phyloP scores from a whole-genome alignment of 2,888 invertebrate genomes.

The Heliconius erato region DNA sequence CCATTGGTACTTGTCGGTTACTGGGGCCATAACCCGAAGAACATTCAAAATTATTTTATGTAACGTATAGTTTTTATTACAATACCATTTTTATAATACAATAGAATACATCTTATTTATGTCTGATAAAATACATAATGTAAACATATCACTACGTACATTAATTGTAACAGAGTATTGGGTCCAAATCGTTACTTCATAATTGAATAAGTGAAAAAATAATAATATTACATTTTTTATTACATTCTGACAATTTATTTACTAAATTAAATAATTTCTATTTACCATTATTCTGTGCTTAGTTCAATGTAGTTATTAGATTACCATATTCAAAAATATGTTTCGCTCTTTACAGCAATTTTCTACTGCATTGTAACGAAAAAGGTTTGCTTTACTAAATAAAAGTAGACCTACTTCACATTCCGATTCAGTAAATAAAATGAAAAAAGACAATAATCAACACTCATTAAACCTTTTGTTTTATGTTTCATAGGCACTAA shows the following conservation, averaged over 20 bases:
- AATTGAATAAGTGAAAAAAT: neutral
- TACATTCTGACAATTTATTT: neutral
- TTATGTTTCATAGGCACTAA: slow-evolving; percentile 68
- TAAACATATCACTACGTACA: too few species aligned
- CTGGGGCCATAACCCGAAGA: too few species aligned
- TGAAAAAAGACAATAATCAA: neutral
- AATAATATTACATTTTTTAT: neutral
- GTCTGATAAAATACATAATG: too few species aligned
- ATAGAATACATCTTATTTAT: too few species aligned
- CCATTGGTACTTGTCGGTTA: too few species aligned
- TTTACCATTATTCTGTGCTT: neutral
- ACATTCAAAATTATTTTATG: too few species aligned
- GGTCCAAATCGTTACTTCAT: neutral
- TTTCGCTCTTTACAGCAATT: neutral
- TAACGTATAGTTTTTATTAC: neutral
- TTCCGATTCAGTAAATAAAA: neutral
- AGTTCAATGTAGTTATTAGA: neutral
- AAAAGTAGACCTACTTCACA: too few species aligned
- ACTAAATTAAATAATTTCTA: neutral
- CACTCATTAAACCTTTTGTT: slow-evolving; percentile 53
- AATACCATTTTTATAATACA: neutral
- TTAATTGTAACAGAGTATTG: neutral
- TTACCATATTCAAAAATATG: neutral
- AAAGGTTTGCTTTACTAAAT: neutral
- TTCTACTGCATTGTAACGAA: neutral